Evolutionary conservation across 2,888 invertebrate genomes (phyloP).

Genomic region (Ophraella communa): DNA sequence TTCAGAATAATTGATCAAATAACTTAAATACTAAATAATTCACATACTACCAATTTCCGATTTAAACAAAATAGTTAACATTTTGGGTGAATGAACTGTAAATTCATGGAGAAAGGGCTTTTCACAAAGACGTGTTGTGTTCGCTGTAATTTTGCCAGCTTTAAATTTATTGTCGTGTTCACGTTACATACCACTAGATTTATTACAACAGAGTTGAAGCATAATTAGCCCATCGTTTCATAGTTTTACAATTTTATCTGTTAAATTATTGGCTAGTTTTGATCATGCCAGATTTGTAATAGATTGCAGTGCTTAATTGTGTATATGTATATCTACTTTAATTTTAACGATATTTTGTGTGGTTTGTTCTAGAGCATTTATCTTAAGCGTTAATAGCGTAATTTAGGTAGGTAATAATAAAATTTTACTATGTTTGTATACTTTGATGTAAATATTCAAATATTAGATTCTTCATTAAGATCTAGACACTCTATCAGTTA

Average conservation of each 20-base stretch:
- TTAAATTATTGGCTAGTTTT: constrained; percentile 14
- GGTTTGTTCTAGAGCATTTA: too few species aligned
- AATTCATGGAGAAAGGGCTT: constrained; percentile 15
- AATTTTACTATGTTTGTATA: too few species aligned
- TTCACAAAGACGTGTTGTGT: constrained; percentile 21
- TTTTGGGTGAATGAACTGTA: constrained; percentile 19
- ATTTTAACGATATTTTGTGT: background rate
- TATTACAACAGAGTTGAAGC: constrained; percentile 14
- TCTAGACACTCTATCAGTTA: too few species aligned
- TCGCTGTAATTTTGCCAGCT: constrained; percentile 20
- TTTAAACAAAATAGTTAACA: constrained; percentile 8
- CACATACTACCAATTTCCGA: constrained; percentile 4
- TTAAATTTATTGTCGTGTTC: constrained; percentile 23
- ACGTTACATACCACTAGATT: constrained; percentile 22
- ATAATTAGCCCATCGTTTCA: constrained; percentile 23
- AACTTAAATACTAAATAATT: background rate
- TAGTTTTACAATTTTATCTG: constrained; percentile 20
- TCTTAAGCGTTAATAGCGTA: too few species aligned
- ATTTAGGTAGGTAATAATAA: too few species aligned
- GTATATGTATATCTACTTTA: background rate
- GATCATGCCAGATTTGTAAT: constrained; percentile 1
- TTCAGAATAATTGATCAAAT: background rate
- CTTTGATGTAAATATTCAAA: too few species aligned
- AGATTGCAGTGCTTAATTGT: background rate
- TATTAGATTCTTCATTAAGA: too few species aligned